Percentiles rank a stretch among this genome's conserved stretches.
These are phyloP conservation scores for Cryptoblepharus egeriae DNA, from an alignment of 2,797 vertebrate species.

Conservation along the genomic window DNA sequence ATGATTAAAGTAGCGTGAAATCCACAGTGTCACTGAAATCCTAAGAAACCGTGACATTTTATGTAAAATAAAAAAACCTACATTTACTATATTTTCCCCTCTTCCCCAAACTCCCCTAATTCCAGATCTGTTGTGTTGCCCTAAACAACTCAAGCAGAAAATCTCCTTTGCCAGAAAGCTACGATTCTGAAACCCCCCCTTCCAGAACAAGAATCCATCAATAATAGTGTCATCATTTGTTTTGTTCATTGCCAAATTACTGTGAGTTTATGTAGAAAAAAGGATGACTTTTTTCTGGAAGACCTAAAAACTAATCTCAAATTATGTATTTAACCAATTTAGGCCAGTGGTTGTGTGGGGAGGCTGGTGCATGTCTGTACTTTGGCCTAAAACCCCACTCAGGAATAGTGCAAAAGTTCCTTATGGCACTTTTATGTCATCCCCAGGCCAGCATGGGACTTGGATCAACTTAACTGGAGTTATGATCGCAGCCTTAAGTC, in stretches of 20 bases:
- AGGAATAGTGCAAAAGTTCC: too few species aligned
- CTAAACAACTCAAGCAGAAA: slow-evolving; percentile 10
- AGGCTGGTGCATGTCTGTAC: too few species aligned
- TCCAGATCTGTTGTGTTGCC: slow-evolving; percentile 4
- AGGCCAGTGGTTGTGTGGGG: too few species aligned
- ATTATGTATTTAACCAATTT: too few species aligned
- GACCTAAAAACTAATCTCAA: too few species aligned
- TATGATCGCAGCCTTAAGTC: too few species aligned
- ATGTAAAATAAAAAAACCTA: neutral
- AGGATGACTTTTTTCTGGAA: too few species aligned
- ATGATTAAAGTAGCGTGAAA: slow-evolving; percentile 80
- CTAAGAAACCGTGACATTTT: slow-evolving; percentile 56
- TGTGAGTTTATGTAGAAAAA: too few species aligned
- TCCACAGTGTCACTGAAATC: slow-evolving; percentile 70
- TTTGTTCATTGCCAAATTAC: neutral
- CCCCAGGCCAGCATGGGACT: too few species aligned
- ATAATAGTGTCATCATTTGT: neutral
- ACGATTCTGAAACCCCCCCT: neutral
- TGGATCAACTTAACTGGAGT: too few species aligned
- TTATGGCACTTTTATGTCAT: too few species aligned
- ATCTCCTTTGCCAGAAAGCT: neutral
- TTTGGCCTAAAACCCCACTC: too few species aligned
- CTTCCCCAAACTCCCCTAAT: slow-evolving; percentile 5
- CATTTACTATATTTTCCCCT: neutral
- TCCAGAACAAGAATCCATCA: neutral